Evolutionary conservation across 2,797 vertebrate species (phyloP), one percentile per base, ranked within the genome.

Genomic region (Schizopygopsis pylzovi): DNA sequence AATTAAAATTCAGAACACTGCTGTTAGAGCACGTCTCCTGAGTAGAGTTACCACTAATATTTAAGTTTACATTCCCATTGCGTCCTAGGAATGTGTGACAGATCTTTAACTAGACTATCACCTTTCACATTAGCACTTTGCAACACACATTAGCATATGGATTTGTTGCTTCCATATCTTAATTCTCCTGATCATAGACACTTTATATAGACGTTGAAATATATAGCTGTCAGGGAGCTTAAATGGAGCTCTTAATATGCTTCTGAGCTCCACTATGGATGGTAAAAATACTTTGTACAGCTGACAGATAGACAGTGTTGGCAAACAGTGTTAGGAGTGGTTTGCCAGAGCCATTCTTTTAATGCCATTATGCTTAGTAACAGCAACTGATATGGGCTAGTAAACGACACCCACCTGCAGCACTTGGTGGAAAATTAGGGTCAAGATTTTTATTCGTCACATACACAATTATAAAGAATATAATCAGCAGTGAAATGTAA

Each of bases 71-170:
- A 77, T 73, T 54, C n/a, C 18, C 59, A 68, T 28, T 20, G 12
- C 59, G 7, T n/a, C 6, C 39, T 73, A 37, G 43, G 22, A 81
- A 67, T 72, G 8, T 52, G 67, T 79, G 52, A 75, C 59, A 49
- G 20, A 47, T 10, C 65, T 41, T 82, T 45, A 86, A 59, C 28
- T 33, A 33, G 59, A 12, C 37, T 81, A 54, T 78, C 39, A 75
- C 15, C n/a, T 89, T 83, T 83, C 76, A 87, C 73, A 87, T 83
- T 79, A 86, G 33, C 81, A 84, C 72, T 82, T 73, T 9, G 33
- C 20, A 63, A 20, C 22, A 81, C n/a, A 72, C 70, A 43, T 77
- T 37, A 39, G 33, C n/a, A 28, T 73, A 70, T 79, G 39, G 54
- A 43, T 71, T 59, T 79, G 63, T 68, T 45, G 18, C 83, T 70